A percentile compares a stretch with the other conserved stretches of the same genome.
Conservation (phyloP, 2,113 vertebrate species). For the Nannobrachium achirus region DNA sequence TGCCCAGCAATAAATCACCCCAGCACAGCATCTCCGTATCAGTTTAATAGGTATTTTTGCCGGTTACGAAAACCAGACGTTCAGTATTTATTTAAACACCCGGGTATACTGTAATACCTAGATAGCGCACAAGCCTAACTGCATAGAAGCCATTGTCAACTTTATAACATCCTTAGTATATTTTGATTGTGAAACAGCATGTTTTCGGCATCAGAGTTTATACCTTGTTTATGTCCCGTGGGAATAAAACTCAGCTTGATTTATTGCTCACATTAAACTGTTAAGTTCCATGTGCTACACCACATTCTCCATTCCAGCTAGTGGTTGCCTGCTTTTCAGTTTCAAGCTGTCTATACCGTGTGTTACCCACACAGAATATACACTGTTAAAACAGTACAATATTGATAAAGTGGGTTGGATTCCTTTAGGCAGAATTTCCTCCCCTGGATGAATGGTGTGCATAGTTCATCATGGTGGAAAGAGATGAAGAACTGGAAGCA, state of each 20-base stretch:
- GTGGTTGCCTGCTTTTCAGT: neutral
- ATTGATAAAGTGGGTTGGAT: no score
- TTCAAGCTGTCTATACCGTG: neutral
- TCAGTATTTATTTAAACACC: no score
- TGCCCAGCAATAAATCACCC: no score
- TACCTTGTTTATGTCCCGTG: neutral
- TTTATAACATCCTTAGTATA: neutral
- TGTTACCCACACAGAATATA: neutral
- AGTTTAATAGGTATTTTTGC: no score
- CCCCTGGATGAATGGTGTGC: no score
- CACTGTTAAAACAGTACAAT: neutral
- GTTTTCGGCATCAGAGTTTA: constrained; percentile 3
- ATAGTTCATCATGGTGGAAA: no score
- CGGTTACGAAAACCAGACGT: no score
- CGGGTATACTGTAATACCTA: neutral
- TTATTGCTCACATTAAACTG: constrained; percentile 32
- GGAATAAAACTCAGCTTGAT: constrained; percentile 18
- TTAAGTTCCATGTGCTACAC: constrained; percentile 16
- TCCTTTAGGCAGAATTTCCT: no score
- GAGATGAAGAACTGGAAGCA: no score
- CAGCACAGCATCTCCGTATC: no score
- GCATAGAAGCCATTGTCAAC: neutral
- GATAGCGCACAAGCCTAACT: neutral
- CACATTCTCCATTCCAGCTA: constrained; percentile 25
- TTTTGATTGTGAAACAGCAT: neutral